Conservation (phyloP, 2,888 invertebrate species). For the Lypha dubia region DNA sequence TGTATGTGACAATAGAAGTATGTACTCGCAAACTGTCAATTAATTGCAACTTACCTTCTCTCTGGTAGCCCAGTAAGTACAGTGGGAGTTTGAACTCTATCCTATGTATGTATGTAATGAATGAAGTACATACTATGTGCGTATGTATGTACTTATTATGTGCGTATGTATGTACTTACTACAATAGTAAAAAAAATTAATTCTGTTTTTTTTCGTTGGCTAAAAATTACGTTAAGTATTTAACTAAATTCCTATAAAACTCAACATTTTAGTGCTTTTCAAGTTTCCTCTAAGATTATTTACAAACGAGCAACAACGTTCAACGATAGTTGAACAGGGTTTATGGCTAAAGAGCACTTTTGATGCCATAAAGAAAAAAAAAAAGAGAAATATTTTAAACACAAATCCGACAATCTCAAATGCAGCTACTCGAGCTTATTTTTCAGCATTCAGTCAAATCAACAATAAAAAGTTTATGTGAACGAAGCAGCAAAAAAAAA, state of each 20-base stretch:
- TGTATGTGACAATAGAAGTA: no score
- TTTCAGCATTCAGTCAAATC: constrained; percentile 7
- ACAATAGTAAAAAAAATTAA: no score
- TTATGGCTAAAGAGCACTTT: constrained; percentile 29
- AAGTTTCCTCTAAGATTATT: constrained; percentile 25
- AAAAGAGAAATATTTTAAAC: no score
- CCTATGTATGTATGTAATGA: no score
- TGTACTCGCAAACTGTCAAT: no score
- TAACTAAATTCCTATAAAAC: constrained; percentile 25
- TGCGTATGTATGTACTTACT: no score
- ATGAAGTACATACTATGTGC: no score
- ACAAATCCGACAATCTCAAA: constrained; percentile 59
- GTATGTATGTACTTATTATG: no score
- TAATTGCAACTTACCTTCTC: no score
- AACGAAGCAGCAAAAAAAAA: constrained; percentile 13
- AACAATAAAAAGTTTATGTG: constrained; percentile 37
- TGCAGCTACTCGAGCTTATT: constrained; percentile 34
- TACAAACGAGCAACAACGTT: constrained; percentile 5
- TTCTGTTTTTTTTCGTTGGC: not conserved
- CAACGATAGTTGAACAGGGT: constrained; percentile 21
- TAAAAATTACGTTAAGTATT: constrained; percentile 25
- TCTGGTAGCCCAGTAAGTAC: no score
- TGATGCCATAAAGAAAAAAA: not conserved
- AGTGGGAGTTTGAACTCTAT: no score
- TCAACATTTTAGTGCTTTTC: constrained; percentile 9